These are phyloP conservation scores for Mirza zaza DNA, from an alignment of 2,113 vertebrate species.

Conservation along the genomic window DNA sequence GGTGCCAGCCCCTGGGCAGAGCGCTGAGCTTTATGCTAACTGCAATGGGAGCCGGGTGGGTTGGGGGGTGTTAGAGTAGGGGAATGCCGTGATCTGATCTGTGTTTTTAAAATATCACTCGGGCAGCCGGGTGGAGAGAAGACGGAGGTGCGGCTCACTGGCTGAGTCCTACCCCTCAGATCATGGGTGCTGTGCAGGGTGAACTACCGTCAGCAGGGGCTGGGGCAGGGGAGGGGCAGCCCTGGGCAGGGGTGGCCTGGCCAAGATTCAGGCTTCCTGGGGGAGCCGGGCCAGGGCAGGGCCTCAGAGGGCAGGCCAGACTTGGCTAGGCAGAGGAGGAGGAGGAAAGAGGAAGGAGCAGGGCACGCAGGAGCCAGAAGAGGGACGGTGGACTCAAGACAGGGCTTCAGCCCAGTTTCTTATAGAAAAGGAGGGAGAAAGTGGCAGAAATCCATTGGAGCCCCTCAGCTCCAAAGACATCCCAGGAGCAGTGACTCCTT, in stretches of 20 bases:
- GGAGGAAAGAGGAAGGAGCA: too few relatives aligned
- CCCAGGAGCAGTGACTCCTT: background rate
- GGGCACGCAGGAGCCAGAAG: too few relatives aligned
- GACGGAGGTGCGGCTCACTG: background rate
- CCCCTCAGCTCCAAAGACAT: background rate
- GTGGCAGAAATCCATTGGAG: background rate
- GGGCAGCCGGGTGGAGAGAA: background rate
- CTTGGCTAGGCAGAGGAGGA: too few relatives aligned
- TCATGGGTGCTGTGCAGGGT: accelerated
- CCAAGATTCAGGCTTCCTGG: accelerated
- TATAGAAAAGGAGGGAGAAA: background rate
- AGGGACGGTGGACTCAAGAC: background rate
- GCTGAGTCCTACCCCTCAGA: background rate
- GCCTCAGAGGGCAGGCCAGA: background rate
- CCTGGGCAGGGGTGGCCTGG: too few relatives aligned
- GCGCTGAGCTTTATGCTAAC: background rate
- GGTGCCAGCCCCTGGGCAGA: background rate
- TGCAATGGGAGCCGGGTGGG: background rate
- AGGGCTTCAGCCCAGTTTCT: background rate
- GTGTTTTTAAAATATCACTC: background rate
- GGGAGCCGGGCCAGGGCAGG: background rate
- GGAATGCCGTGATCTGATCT: background rate
- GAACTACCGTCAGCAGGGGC: background rate
- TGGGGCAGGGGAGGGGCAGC: accelerated
- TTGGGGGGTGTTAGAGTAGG: background rate